These are phyloP conservation scores for Brachyptera putata DNA, from an alignment of 2,888 invertebrate species.

Conservation along the genomic window DNA sequence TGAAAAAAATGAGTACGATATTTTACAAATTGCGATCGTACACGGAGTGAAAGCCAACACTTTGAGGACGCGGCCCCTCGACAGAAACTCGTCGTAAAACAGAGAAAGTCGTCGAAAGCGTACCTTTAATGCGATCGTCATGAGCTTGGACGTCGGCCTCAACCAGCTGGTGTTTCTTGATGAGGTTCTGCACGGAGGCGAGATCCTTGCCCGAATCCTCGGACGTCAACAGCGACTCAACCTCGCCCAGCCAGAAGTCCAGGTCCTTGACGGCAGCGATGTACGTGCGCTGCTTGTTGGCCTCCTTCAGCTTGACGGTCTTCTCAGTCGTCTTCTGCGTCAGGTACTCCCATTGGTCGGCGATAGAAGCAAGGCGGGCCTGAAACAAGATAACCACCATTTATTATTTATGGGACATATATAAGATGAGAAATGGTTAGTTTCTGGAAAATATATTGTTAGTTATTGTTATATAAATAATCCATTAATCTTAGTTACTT, in stretches of 20 bases:
- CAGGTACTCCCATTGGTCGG: conserved; percentile 97
- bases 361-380: conserved; percentile 80
- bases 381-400: conserved; percentile 37
- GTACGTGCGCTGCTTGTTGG: conserved; percentile 97
- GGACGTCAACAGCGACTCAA: conserved; percentile 89
- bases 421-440: not conserved
- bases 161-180: conserved; percentile 97
- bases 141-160: conserved; percentile 98
- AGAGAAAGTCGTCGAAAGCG: too few species aligned
- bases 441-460: too few species aligned
- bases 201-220: conserved; percentile 98
- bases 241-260: conserved; percentile 99
- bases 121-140: conserved; percentile 85
- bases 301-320: conserved; percentile 95
- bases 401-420: too few species aligned
- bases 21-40: too few species aligned
- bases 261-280: conserved; percentile 99
- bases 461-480: too few species aligned
- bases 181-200: conserved; percentile 96
- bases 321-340: conserved; percentile 98
- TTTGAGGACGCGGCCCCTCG: too few species aligned
- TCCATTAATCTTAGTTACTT: too few species aligned
- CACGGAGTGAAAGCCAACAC: too few species aligned
- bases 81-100: too few species aligned
- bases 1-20: too few species aligned